Evolutionary conservation across 2,888 invertebrate genomes (phyloP), one percentile per base, ranked within the genome.

Genomic region (Suillia variegata): DNA sequence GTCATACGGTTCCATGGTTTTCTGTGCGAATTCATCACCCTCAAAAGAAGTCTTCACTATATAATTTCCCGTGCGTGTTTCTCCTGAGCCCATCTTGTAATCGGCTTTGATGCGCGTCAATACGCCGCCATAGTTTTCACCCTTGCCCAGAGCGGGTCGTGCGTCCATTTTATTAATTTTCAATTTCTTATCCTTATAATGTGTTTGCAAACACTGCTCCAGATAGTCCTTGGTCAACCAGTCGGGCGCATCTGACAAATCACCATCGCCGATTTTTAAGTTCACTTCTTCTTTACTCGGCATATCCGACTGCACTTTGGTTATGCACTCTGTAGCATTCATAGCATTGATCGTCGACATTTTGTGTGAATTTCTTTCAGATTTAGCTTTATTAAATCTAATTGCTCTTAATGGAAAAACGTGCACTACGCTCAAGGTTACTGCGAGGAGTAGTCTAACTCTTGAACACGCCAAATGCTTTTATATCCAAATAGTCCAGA

Each of bases 121-220:
- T 1, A 80, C 67, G 15, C 80, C 78, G 2, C 75, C 79, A 61
- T 75, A 80, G 59, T 80, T 81, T 60, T 80, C 81, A 31, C 81
- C 80, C 31, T 78, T 78, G 17, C 68, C 77, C 20, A 76, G 56
- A 2, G 80, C 81, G 1, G 77, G 72, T n/a, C 65, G 63, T 1
- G 70, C 63, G 26, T 62, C 62, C 56, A 77, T 54, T 3, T 66
- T 62, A 1, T 59, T 55, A 3, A 80, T 67, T 34, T 62, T 71
- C 2, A 80, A 21, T 2, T 65, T 62, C 0, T 66, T 53, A 62
- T 81, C 79, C 6, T 67, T 65, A 38, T 74, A 70, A 58, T 72
- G 75, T 1, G 64, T 62, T n/a, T 67, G 62, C 21, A 80, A 45
- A 10, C 73, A 70, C 17, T 70, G 54, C 60, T 69, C 65, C 6